phyloP scores from a whole-genome alignment of 2,888 invertebrate species.

The Oscheius sp. region DNA sequence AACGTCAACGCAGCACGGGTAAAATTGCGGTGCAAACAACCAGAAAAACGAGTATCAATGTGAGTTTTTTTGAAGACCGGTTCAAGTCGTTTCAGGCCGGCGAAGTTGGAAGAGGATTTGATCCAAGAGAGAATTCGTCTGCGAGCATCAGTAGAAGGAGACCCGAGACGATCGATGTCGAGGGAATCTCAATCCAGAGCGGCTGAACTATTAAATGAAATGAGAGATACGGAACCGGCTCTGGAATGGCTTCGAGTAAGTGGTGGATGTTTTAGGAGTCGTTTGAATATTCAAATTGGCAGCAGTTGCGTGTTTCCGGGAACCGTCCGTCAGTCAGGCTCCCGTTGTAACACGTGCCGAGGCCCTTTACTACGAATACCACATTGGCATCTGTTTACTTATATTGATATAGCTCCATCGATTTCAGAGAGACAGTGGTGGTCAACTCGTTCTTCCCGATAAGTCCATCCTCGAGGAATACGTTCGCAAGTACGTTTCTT shows the following conservation, averaged over 20 bases:
- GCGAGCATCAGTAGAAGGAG: neutral
- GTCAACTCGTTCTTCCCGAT: constrained; percentile 63
- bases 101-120: neutral
- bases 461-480: constrained; percentile 67
- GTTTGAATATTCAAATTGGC: constrained; percentile 9
- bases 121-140: neutral
- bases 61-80: neutral
- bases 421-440: constrained; percentile 45
- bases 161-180: constrained; percentile 16
- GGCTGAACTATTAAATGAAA: constrained; percentile 53
- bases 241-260: constrained; percentile 43
- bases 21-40: constrained; percentile 23
- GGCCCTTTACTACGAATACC: constrained; percentile 27
- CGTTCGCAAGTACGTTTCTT: constrained; percentile 49
- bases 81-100: neutral
- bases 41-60: constrained; percentile 17
- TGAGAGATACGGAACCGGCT: constrained; percentile 48
- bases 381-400: constrained; percentile 9
- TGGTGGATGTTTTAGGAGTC: too few species aligned
- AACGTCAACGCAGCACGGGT: constrained; percentile 20
- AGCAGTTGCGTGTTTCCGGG: constrained; percentile 21
- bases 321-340: constrained; percentile 21
- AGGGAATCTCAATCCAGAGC: constrained; percentile 35
- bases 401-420: too few species aligned
- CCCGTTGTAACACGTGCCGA: constrained; percentile 27